Evolutionary conservation across 2,888 invertebrate species (phyloP).

Genomic region (Carterocephalus palaemon): DNA sequence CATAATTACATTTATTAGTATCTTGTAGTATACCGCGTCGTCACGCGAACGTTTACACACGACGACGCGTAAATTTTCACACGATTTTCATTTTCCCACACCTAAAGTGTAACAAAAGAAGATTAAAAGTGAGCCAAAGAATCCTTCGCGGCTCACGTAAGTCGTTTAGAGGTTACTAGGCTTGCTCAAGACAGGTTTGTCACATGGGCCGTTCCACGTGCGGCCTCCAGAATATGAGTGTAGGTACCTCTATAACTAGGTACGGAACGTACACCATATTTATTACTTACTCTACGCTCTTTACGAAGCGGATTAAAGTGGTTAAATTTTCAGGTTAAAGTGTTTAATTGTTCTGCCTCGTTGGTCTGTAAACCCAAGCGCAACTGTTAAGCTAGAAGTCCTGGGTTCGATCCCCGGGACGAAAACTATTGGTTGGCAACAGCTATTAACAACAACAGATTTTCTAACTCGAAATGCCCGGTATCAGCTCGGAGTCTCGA

Average conservation of each 20-base stretch:
- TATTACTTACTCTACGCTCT: conserved; percentile 22
- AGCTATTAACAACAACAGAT: too few relatives aligned
- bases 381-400: too few relatives aligned
- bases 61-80: conserved; percentile 32
- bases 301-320: conserved; percentile 23
- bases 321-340: too few relatives aligned
- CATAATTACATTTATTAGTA: too few relatives aligned
- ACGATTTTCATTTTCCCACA: conserved; percentile 36
- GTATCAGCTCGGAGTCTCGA: too few relatives aligned
- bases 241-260: conserved; percentile 35
- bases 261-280: conserved; percentile 30
- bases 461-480: too few relatives aligned
- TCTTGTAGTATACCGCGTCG: conserved; percentile 4
- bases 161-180: conserved; percentile 78
- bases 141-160: conserved; percentile 60
- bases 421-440: too few relatives aligned
- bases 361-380: too few relatives aligned
- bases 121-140: conserved; percentile 49
- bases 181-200: conserved; percentile 70
- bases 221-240: conserved; percentile 60
- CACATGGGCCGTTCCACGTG: conserved; percentile 75
- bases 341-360: too few relatives aligned
- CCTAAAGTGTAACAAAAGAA: conserved; percentile 44
- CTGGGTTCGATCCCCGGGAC: too few relatives aligned
- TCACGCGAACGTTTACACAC: conserved; percentile 8